phyloP scores from a whole-genome alignment of 2,113 vertebrate genomes.

The Cyprinodon variegatus region DNA sequence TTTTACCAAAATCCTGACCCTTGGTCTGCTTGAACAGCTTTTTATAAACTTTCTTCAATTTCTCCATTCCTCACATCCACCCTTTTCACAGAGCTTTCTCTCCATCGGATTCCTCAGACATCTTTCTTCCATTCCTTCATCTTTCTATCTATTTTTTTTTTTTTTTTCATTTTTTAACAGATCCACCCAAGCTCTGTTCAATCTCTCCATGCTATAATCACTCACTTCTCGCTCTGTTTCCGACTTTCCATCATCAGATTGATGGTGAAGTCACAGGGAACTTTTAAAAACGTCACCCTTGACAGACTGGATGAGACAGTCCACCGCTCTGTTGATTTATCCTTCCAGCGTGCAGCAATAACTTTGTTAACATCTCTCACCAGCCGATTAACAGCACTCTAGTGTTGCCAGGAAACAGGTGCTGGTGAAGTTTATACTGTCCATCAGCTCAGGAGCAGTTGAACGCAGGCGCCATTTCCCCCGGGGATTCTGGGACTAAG shows the following conservation, averaged over 20 bases:
- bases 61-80: constrained; percentile 33
- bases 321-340: constrained; percentile 68
- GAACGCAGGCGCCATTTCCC: constrained; percentile 13
- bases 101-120: constrained; percentile 32
- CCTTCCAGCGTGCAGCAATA: constrained; percentile 55
- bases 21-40: constrained; percentile 33
- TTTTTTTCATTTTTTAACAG: constrained; percentile 22
- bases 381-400: constrained; percentile 75
- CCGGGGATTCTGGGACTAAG: neutral
- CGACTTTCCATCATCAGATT: constrained; percentile 47
- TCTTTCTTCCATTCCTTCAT: constrained; percentile 48
- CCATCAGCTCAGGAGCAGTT: constrained; percentile 58
- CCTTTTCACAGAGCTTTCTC: constrained; percentile 14
- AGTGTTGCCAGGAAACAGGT: constrained; percentile 76
- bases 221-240: constrained; percentile 36
- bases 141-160: constrained; percentile 11
- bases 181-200: constrained; percentile 43
- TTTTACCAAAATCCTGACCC: constrained; percentile 28
- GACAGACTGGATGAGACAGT: constrained; percentile 60
- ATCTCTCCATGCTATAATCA: constrained; percentile 42
- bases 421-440: constrained; percentile 67
- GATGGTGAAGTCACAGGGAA: constrained; percentile 49
- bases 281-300: constrained; percentile 67
- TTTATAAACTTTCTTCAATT: constrained; percentile 14
- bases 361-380: constrained; percentile 78